Evolutionary conservation across 2,797 vertebrate genomes (phyloP).

Genomic region (Pseudomugil gertrudae): DNA sequence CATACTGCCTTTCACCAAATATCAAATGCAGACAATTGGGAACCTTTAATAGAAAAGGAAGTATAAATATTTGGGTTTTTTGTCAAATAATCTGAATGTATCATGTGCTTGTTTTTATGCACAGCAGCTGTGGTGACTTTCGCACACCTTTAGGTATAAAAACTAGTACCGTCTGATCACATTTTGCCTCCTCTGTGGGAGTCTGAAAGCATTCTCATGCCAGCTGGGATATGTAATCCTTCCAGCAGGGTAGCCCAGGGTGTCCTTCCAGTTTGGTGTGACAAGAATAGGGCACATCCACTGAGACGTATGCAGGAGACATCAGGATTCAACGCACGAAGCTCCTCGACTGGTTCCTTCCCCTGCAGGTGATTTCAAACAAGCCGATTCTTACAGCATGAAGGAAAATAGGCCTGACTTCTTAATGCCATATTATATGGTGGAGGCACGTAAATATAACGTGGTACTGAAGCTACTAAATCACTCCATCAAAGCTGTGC

Average conservation of each 20-base stretch:
- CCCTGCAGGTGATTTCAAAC: neutral
- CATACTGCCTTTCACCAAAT: neutral
- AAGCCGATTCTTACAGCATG: neutral
- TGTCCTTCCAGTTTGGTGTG: slow-evolving; percentile 2
- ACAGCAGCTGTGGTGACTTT: neutral
- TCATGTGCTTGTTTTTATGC: neutral
- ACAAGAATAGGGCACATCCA: neutral
- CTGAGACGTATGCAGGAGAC: neutral
- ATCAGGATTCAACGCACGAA: neutral
- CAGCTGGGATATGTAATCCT: slow-evolving; percentile 8
- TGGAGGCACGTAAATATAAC: neutral
- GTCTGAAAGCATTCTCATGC: neutral
- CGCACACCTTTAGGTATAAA: slow-evolving; percentile 1
- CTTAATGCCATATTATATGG: neutral
- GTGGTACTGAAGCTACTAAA: neutral
- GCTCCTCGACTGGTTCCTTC: neutral
- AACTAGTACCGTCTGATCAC: neutral
- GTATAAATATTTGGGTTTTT: neutral
- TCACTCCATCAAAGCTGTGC: neutral
- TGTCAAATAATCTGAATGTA: too few relatives aligned
- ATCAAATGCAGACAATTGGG: neutral
- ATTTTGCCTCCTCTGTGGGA: neutral
- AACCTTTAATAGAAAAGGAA: neutral
- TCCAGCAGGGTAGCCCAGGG: slow-evolving; percentile 9
- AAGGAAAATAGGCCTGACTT: neutral